These are phyloP conservation scores for Carapus acus DNA, from an alignment of 2,797 vertebrate species.

Conservation along the genomic window DNA sequence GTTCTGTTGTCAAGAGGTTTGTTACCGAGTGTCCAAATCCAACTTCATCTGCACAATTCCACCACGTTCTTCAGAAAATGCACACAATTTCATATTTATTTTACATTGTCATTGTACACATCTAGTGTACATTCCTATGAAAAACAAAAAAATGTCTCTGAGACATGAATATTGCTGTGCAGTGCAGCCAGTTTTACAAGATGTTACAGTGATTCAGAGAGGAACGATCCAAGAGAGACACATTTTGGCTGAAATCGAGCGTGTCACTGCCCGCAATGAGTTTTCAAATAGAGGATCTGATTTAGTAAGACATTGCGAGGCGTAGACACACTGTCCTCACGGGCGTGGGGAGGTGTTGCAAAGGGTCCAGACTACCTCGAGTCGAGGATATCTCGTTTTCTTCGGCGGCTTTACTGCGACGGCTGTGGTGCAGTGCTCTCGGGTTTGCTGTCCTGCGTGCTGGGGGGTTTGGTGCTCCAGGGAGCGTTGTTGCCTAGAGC, in stretches of 20 bases:
- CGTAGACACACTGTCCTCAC: conserved; percentile 37
- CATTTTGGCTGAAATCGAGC: conserved; percentile 35
- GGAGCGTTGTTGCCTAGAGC: conserved; percentile 91
- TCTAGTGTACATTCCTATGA: conserved; percentile 41
- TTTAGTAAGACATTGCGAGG: conserved; percentile 55
- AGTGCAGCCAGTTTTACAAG: conserved; percentile 47
- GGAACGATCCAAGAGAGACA: conserved; percentile 49
- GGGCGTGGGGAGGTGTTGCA: conserved; percentile 26
- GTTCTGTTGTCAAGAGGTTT: conserved; percentile 45
- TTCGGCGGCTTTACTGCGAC: conserved; percentile 78
- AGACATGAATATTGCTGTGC: conserved; percentile 60
- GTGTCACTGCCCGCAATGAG: conserved; percentile 22
- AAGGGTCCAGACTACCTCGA: conserved; percentile 47
- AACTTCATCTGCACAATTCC: conserved; percentile 48
- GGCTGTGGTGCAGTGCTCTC: conserved; percentile 91
- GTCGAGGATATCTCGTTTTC: conserved; percentile 33
- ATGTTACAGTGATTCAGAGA: conserved; percentile 52
- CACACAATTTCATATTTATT: conserved; percentile 43
- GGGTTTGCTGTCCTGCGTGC: conserved; percentile 88
- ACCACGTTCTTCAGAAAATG: conserved; percentile 32
- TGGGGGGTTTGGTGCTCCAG: conserved; percentile 92
- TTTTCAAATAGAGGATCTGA: conserved; percentile 44
- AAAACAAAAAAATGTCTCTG: conserved; percentile 37
- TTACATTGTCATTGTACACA: conserved; percentile 53
- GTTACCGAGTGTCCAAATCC: conserved; percentile 36